These are phyloP conservation scores for Ceratitis capitata DNA, from an alignment of 1,140 invertebrate genomes.

Conservation along the genomic window DNA sequence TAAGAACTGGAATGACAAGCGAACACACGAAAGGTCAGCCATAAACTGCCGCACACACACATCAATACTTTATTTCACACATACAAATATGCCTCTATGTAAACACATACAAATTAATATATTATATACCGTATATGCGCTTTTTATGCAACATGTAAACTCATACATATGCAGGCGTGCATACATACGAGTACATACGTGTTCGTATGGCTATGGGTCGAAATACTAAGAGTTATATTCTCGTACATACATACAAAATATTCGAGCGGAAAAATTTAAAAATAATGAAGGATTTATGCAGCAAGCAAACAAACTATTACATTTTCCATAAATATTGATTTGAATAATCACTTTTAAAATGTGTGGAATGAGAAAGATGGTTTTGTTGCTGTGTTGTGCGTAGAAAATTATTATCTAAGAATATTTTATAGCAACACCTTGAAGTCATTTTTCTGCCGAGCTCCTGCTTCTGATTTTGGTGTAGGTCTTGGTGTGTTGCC, in stretches of 20 bases:
- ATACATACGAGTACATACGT: too few species aligned
- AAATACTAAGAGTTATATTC: too few species aligned
- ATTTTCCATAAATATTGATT: background rate
- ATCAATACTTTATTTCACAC: background rate
- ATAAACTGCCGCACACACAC: background rate
- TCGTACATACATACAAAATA: background rate
- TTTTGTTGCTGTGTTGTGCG: background rate
- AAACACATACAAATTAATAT: background rate
- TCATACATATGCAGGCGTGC: background rate
- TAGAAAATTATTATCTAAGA: too few species aligned
- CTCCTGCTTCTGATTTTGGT: too few species aligned
- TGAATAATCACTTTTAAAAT: background rate
- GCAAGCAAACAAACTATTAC: background rate
- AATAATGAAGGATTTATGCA: background rate
- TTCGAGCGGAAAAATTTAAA: background rate
- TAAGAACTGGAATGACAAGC: slow-evolving; percentile 31
- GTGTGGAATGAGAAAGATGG: too few species aligned
- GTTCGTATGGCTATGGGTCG: too few species aligned
- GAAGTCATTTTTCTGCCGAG: too few species aligned
- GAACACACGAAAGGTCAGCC: background rate
- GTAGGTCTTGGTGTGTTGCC: too few species aligned
- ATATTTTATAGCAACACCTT: too few species aligned
- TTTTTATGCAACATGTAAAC: background rate
- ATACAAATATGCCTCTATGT: background rate
- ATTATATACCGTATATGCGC: background rate